phyloP scores from a whole-genome alignment of 2,888 invertebrate species.

The Catonia carolina region DNA sequence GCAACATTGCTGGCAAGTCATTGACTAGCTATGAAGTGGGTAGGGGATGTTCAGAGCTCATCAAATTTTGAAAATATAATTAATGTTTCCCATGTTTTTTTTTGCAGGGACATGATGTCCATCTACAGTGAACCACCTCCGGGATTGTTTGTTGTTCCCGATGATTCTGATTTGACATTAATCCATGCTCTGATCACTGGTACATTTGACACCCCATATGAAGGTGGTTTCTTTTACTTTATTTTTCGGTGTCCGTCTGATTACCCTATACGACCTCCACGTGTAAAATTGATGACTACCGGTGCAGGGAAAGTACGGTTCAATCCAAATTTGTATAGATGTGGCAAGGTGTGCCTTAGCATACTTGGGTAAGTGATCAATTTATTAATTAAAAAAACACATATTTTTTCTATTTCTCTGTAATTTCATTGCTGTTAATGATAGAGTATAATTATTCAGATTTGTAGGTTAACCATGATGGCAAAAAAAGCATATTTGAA shows the following conservation, averaged over 20 bases:
- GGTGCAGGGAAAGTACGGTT: conserved; percentile 52
- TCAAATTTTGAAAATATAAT: no score
- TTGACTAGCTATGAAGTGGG: no score
- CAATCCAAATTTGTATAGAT: conserved; percentile 56
- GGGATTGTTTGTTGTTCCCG: conserved; percentile 50
- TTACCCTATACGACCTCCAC: conserved; percentile 52
- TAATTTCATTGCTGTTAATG: background rate
- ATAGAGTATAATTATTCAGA: no score
- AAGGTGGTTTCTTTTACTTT: conserved; percentile 49
- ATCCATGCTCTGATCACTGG: conserved; percentile 53
- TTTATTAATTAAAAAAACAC: no score
- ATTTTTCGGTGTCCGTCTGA: conserved; percentile 49
- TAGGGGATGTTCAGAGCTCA: no score
- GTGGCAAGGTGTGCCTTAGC: conserved; percentile 53
- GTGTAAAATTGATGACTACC: conserved; percentile 53
- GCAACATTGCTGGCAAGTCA: no score
- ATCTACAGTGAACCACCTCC: conserved; percentile 51
- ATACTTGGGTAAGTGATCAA: conserved; percentile 48
- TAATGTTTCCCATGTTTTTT: no score
- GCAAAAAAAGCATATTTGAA: background rate
- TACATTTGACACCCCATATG: conserved; percentile 55
- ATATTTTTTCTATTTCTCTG: background rate
- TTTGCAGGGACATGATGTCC: conserved; percentile 49
- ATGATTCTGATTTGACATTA: conserved; percentile 48
- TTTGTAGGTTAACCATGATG: background rate